Evolutionary conservation across 2,797 vertebrate genomes (phyloP).

Genomic region (Cuniculus paca): DNA sequence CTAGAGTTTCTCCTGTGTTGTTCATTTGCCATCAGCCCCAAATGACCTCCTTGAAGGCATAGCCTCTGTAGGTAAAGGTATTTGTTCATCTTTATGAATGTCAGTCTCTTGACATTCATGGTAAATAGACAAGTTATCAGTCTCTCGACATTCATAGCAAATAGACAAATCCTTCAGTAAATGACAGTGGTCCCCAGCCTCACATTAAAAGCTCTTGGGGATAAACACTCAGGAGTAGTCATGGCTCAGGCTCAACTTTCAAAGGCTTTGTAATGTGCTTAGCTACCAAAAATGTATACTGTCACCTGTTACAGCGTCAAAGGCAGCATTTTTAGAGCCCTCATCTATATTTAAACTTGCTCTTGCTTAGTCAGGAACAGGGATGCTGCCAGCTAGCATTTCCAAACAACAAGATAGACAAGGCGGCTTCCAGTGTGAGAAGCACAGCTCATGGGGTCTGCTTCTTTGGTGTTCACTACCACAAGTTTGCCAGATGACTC

Average conservation of each 20-base stretch:
- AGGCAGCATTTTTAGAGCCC: slow-evolving; percentile 71
- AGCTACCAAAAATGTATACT: slow-evolving; percentile 58
- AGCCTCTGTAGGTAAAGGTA: slow-evolving; percentile 83
- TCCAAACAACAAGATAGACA: slow-evolving; percentile 51
- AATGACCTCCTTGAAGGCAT: slow-evolving; percentile 82
- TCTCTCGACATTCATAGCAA: slow-evolving; percentile 87
- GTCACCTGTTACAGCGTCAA: slow-evolving; percentile 73
- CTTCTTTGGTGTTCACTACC: background rate
- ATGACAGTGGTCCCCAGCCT: slow-evolving; percentile 85
- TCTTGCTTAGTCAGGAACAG: slow-evolving; percentile 81
- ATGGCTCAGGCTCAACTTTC: slow-evolving; percentile 77
- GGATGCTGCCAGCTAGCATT: slow-evolving; percentile 64
- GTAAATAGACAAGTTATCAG: slow-evolving; percentile 87
- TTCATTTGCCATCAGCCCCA: slow-evolving; percentile 78
- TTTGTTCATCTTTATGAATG: slow-evolving; percentile 90
- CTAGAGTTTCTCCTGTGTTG: slow-evolving; percentile 73
- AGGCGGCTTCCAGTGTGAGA: slow-evolving; percentile 12
- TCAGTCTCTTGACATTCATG: slow-evolving; percentile 87
- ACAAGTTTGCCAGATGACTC: background rate
- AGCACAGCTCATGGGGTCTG: background rate
- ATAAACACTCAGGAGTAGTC: slow-evolving; percentile 81
- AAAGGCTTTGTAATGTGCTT: slow-evolving; percentile 83
- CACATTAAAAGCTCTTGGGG: slow-evolving; percentile 83
- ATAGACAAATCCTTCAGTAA: slow-evolving; percentile 88
- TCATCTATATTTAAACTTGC: slow-evolving; percentile 85